phyloP scores from a whole-genome alignment of 2,797 vertebrate genomes.

The Cuculus canorus region DNA sequence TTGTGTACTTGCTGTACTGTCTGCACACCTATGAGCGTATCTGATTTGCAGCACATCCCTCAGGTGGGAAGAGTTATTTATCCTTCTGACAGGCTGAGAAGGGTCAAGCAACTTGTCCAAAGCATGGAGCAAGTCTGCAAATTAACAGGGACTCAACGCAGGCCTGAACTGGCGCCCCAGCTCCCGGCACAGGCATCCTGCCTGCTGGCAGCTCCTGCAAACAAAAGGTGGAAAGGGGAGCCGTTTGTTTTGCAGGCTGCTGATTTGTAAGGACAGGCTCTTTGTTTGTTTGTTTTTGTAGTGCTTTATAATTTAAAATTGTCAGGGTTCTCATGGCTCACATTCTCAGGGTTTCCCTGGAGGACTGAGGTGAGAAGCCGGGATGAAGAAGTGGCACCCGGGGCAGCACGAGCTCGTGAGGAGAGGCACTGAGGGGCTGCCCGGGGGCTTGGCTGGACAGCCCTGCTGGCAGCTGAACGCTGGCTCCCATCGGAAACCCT shows the following conservation, averaged over 20 bases:
- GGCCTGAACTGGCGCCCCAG: not conserved
- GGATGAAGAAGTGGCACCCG: not conserved
- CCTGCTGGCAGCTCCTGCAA: slow-evolving; percentile 16
- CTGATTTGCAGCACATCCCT: slow-evolving; percentile 23
- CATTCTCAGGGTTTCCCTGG: rapidly evolving
- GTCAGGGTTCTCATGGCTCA: not conserved
- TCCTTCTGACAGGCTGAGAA: slow-evolving; percentile 21
- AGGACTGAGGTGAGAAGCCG: not conserved
- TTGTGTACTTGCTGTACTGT: not conserved
- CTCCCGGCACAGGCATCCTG: not conserved
- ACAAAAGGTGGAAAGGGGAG: not conserved
- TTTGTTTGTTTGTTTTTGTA: not conserved
- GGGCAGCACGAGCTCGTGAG: rapidly evolving
- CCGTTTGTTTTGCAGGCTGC: not conserved
- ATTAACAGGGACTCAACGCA: not conserved
- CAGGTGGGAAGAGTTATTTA: slow-evolving; percentile 2
- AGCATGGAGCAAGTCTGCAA: not conserved
- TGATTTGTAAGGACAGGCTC: not conserved
- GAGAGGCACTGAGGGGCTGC: not conserved
- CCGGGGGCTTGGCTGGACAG: not conserved
- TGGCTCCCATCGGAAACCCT: not conserved
- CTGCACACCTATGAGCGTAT: not conserved
- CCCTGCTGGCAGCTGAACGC: not conserved
- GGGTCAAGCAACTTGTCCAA: not conserved
- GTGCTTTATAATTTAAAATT: not conserved